Base-by-base conservation (phyloP, 1,140 invertebrate species). In the Lineus longissimus region DNA sequence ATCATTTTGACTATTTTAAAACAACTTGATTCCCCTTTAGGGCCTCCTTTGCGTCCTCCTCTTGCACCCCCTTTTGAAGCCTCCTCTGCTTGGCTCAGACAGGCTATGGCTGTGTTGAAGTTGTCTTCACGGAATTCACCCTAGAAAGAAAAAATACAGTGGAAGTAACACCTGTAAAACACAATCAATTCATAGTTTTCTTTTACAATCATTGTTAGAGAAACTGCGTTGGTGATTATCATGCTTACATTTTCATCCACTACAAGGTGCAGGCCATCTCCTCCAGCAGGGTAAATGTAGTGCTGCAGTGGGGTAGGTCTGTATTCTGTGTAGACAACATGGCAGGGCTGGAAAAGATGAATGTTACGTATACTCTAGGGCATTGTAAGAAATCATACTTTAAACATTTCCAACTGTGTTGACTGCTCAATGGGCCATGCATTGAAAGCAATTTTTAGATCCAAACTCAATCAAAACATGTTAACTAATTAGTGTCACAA, bases 1-100 rank as follows among this genome's bases (percentile, higher is more conserved):
- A 99, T 95, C 91, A 98, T 98, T 82, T 98, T 96, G 2, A 99
- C 91, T 61, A 99, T 94, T 83, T 98, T 98, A 72, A 94, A 95
- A 70, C 96, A 97, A 72, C 95, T 95, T 0, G 91, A 89, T 55
- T 86, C 82, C 62, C 82, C 82, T 64, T 19, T 2, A 11, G 31
- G 40, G 61, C 60, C 84, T 27, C 87, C 88, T 51, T 86, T 83
- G 66, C 87, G 85, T 31, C 85, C 86, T 22, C 80, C 80, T 64
- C 66, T 75, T 43, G 76, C 68, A 51, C 76, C 77, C 58, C 81
- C 43, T 83, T 86, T 65, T 86, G 78, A 70, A 41, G 72, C 73
- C 73, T 81, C 81, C 30, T 75, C 79, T 22, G 71, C 69, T 65
- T 75, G 91, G 88, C 83, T 91, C 88, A 70, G 86, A 84, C 25